A percentile compares a stretch with the other conserved stretches of the same genome.
Evolutionary conservation across 2,888 invertebrate species (phyloP).

Genomic region (Antheraea yamamai): DNA sequence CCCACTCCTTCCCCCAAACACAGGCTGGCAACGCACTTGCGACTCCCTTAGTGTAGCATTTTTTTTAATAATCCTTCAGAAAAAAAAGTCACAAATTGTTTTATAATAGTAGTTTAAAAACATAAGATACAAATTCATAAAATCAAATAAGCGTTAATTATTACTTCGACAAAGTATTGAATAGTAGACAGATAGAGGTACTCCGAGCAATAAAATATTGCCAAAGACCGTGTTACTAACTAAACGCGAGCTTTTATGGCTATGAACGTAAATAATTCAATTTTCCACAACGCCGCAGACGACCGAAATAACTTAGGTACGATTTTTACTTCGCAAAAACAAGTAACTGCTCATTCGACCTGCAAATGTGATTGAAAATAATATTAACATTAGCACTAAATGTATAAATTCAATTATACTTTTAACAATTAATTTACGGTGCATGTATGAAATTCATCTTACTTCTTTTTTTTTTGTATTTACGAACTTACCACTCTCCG

Average conservation of each 20-base stretch:
- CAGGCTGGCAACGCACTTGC: too few species aligned
- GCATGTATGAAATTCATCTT: too few species aligned
- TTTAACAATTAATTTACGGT: neutral
- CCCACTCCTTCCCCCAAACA: too few species aligned
- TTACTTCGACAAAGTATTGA: neutral
- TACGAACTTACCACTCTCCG: too few species aligned
- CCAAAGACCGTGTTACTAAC: slow-evolving; percentile 10
- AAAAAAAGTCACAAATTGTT: too few species aligned
- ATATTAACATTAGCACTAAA: neutral
- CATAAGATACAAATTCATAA: neutral
- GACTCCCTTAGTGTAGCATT: too few species aligned
- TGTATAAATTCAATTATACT: too few species aligned
- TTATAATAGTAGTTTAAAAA: too few species aligned
- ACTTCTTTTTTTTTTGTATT: too few species aligned
- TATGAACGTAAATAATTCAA: slow-evolving; percentile 58
- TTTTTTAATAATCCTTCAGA: too few species aligned
- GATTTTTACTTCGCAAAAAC: slow-evolving; percentile 7
- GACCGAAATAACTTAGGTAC: slow-evolving; percentile 42
- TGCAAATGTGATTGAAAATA: slow-evolving; percentile 13
- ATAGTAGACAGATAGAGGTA: neutral
- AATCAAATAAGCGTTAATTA: neutral
- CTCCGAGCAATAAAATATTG: slow-evolving; percentile 3
- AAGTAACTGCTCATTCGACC: slow-evolving; percentile 1
- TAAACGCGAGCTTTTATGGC: slow-evolving; percentile 24
- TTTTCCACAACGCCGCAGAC: slow-evolving; percentile 43